Base-by-base conservation (phyloP, 2,888 invertebrate species). In the Odontocerum albicorne region DNA sequence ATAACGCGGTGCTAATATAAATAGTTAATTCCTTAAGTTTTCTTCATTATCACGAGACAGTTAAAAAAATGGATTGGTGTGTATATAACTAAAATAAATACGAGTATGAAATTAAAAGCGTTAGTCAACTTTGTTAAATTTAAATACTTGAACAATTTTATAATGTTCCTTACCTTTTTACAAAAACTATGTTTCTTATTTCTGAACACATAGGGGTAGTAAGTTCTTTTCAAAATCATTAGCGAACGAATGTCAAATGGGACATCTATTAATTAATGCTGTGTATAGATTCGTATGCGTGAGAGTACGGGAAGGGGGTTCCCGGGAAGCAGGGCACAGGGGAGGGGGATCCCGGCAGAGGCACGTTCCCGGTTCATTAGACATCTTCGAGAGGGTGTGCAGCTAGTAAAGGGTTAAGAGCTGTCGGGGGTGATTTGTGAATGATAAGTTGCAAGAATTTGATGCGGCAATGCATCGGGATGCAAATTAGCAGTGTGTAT, bases 191-290 rank as follows among this genome's bases (percentile, higher is more conserved):
- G n/a, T n/a, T n/a, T n/a, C n/a, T n/a, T n/a, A n/a, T n/a, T n/a
- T n/a, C n/a, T n/a, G n/a, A n/a, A n/a, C n/a, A n/a, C n/a, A n/a
- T n/a, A n/a, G n/a, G n/a, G n/a, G n/a, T n/a, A n/a, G n/a, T n/a
- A 7, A 16, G 38, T 16, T 49, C 49, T 49, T 49, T 49, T 40
- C 32, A 32, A 12, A 49, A 49, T 49, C 49, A 49, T 49, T 40
- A 49, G 49, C 32, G 32, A 39, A 49, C 31, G 50, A 50, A 43
- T 43, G 40, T 31, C 33, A 50, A 50, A 50, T 50, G 42, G 21
- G 50, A 50, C 50, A 43, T 50, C 49, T 40, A 49, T 49, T 32
- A 49, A 49, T 49, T 49, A 49, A 40, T 47, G 36, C 36, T 47
- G 38, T 47, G 27, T 8, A 27, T 27, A 27, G 4, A 33, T 10